Percentiles rank a stretch among this genome's conserved stretches.
These are phyloP conservation scores for Aurelia aurita complex sp. Pacific DNA, from an alignment of 30 jellyfish, hydroid and myxozoan genomes.

Conservation along the genomic window DNA sequence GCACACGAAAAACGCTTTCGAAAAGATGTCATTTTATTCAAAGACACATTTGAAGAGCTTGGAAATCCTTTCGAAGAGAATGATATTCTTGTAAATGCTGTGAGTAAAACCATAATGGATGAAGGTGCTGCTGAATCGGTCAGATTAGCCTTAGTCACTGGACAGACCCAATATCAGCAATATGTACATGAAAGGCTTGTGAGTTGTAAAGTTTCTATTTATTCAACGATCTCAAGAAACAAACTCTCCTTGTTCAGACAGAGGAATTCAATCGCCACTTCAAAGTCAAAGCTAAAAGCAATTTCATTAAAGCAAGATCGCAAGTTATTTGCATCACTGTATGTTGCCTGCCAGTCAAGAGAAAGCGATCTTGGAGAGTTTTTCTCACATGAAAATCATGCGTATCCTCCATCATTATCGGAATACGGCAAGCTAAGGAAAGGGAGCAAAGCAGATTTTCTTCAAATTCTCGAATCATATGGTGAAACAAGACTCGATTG, in stretches of 20 bases:
- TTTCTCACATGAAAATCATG: neutral
- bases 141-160: neutral
- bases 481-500: slow-evolving; percentile 37
- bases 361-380: slow-evolving; percentile 17
- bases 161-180: slow-evolving; percentile 12
- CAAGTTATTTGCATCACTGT: slow-evolving; percentile 26
- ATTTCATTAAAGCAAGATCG: slow-evolving; percentile 30
- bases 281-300: slow-evolving; percentile 15
- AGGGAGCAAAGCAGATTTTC: slow-evolving; percentile 46
- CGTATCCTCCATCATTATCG: slow-evolving; percentile 36
- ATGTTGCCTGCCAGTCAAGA: slow-evolving; percentile 44
- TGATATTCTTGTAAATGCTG: neutral
- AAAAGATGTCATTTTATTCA: slow-evolving; percentile 13
- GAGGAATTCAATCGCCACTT: slow-evolving; percentile 13
- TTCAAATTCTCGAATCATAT: slow-evolving; percentile 25
- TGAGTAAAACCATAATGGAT: neutral
- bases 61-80: slow-evolving; percentile 68
- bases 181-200: slow-evolving; percentile 26
- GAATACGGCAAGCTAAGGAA: slow-evolving; percentile 39
- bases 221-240: slow-evolving; percentile 6
- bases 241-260: slow-evolving; percentile 12
- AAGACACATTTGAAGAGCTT: slow-evolving; percentile 1
- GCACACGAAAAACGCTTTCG: slow-evolving; percentile 4
- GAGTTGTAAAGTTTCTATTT: neutral
- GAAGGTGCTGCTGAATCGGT: slow-evolving; percentile 16